A percentile compares a stretch with the other conserved stretches of the same genome.
These are phyloP conservation scores for Nycticryphes semicollaris DNA, from an alignment of 2,113 vertebrate genomes.

Conservation along the genomic window DNA sequence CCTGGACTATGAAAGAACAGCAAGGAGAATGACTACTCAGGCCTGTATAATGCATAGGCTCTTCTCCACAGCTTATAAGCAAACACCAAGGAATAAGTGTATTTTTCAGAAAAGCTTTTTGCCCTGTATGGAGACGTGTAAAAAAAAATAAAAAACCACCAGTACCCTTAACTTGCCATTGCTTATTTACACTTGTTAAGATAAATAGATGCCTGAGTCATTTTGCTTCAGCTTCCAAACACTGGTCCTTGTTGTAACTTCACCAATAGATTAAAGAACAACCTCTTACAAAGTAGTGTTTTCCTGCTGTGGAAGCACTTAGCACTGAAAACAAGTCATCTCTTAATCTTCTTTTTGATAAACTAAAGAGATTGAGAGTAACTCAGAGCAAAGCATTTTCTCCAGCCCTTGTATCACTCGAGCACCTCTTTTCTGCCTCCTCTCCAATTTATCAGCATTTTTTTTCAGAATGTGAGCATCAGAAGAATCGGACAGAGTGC, in stretches of 20 bases:
- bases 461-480: not conserved
- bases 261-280: conserved; percentile 11
- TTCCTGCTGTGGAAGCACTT: conserved; percentile 35
- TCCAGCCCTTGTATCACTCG: not conserved
- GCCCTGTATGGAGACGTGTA: not conserved
- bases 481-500: not conserved
- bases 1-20: not conserved
- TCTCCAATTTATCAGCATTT: not conserved
- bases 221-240: conserved; percentile 1
- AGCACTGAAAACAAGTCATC: not conserved
- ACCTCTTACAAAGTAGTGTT: not conserved
- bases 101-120: not conserved
- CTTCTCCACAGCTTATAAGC: not conserved
- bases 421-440: not conserved
- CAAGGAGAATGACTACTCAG: not conserved
- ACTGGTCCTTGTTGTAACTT: not conserved
- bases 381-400: not conserved
- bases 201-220: not conserved
- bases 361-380: conserved; percentile 4
- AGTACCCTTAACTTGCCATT: not conserved
- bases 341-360: conserved; percentile 16
- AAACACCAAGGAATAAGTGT: not conserved
- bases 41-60: not conserved
- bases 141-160: not conserved
- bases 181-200: conserved; percentile 17